Base-by-base conservation (phyloP, 2,797 vertebrate species). In the Poecilia velifera region DNA sequence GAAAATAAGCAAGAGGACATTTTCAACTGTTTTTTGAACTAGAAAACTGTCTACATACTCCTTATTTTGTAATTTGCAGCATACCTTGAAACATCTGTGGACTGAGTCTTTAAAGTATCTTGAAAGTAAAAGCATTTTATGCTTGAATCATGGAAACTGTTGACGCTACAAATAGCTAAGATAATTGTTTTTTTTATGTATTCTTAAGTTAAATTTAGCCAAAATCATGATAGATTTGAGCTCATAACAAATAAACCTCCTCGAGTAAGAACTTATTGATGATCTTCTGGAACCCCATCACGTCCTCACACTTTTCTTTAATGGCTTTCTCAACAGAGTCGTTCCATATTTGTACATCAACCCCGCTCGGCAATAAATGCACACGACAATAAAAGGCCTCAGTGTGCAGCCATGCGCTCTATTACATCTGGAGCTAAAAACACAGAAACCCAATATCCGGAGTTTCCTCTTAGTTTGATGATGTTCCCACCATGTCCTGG, bases 381-480 rank as follows among this genome's bases (percentile, higher is more conserved):
- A 72, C 76, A 83, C 77, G 81, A 86, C 76, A 75, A 73, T 86
- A 84, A 90, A 89, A 89, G 87, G 84, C 72, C 82, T 78, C 82
- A 74, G 87, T 82, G 72, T 87, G 82, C 76, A 80, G 13, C 73
- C 79, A 18, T 3, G 25, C 88, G 89, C 90, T 92, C 81, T 84
- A 93, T 92, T 88, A 93, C 89, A 87, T 90, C 81, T 89, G 89
- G 80, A 86, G 82, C 78, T 73, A 77, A 80, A 81, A 91, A 83
- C 84, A 75, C 83, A 84, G 91, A 87, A 93, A 94, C 92, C 80
- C 81, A 89, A 93, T 92, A 92, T 91, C 74, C 88, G 82, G 84
- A 90, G 86, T 93, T 91, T 92, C 90, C 88, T 87, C 73, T 82
- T 59, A 0, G 71, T 88, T 88, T 79, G 70, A 80, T 72, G 80